Percentiles rank a stretch among this genome's conserved stretches.
Evolutionary conservation across 2,888 invertebrate species (phyloP).

Genomic region (Athalia cordata): DNA sequence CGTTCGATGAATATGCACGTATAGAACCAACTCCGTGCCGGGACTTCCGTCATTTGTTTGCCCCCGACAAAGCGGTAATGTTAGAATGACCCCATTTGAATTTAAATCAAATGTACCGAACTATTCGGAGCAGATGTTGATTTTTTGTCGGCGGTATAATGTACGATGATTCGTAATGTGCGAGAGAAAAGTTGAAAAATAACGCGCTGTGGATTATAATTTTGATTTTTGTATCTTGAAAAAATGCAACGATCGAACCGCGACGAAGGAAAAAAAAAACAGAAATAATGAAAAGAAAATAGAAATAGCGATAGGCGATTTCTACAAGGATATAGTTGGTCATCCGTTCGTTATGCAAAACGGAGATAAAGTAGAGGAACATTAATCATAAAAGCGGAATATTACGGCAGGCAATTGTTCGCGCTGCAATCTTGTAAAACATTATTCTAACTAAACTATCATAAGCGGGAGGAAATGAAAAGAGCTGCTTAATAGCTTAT

Average conservation of each 20-base stretch:
- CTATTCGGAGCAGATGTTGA: constrained; percentile 34
- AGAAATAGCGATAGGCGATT: background rate
- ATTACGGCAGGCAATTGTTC: constrained; percentile 61
- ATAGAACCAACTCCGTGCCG: background rate
- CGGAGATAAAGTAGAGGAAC: constrained; percentile 59
- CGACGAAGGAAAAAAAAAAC: too few relatives aligned
- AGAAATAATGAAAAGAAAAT: too few relatives aligned
- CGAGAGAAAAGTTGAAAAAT: background rate
- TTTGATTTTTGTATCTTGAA: too few relatives aligned
- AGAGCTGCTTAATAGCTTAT: constrained; percentile 74
- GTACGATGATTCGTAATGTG: background rate
- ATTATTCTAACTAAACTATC: constrained; percentile 73
- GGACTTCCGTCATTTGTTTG: constrained; percentile 44
- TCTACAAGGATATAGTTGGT: constrained; percentile 21
- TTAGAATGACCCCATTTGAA: constrained; percentile 30
- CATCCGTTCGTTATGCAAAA: constrained; percentile 31
- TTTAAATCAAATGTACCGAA: constrained; percentile 39
- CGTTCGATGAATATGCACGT: constrained; percentile 52
- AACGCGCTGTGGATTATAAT: background rate
- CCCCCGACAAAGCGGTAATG: constrained; percentile 30
- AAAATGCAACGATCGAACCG: too few relatives aligned
- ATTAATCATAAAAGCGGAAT: constrained; percentile 63
- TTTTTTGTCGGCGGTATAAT: background rate
- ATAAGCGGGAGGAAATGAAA: constrained; percentile 74
- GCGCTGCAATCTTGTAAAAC: constrained; percentile 71